These are phyloP conservation scores for Huso huso DNA, from an alignment of 2,797 vertebrate species.

Conservation along the genomic window DNA sequence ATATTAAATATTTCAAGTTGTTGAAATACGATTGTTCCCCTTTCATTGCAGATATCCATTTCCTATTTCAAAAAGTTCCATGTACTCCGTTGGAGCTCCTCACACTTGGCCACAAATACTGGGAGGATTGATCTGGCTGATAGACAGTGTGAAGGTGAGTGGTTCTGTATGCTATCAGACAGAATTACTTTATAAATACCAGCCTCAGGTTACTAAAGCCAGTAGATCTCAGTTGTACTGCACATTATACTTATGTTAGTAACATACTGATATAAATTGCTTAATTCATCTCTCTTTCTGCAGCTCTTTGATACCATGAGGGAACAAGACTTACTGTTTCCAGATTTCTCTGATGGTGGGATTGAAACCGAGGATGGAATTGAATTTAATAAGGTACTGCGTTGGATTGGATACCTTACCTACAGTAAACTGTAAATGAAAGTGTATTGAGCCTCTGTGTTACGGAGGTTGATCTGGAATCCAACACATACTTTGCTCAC, in stretches of 20 bases:
- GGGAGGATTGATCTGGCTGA: conserved; percentile 84
- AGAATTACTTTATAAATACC: too few species aligned
- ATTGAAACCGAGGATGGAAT: conserved; percentile 71
- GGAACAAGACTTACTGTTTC: conserved; percentile 67
- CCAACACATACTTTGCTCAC: too few species aligned
- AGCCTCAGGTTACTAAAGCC: too few species aligned
- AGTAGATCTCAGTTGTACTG: too few species aligned
- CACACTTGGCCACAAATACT: conserved; percentile 96
- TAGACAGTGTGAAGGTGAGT: conserved; percentile 81
- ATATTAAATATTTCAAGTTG: too few species aligned
- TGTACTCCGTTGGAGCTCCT: conserved; percentile 94
- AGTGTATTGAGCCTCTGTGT: too few species aligned
- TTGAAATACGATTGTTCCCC: not conserved
- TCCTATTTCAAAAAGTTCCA: conserved; percentile 84
- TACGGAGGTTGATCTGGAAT: too few species aligned
- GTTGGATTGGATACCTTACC: not conserved
- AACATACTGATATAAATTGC: too few species aligned
- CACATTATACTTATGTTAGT: too few species aligned
- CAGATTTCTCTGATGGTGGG: conserved; percentile 63
- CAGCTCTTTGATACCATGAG: conserved; percentile 49
- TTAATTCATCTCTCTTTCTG: not conserved
- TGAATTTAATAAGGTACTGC: conserved; percentile 74
- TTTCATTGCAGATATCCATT: conserved; percentile 77
- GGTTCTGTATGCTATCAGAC: not conserved
- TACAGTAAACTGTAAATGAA: not conserved